These are phyloP conservation scores for Ginglymostoma cirratum DNA, from an alignment of 2,113 vertebrate species.

Conservation along the genomic window DNA sequence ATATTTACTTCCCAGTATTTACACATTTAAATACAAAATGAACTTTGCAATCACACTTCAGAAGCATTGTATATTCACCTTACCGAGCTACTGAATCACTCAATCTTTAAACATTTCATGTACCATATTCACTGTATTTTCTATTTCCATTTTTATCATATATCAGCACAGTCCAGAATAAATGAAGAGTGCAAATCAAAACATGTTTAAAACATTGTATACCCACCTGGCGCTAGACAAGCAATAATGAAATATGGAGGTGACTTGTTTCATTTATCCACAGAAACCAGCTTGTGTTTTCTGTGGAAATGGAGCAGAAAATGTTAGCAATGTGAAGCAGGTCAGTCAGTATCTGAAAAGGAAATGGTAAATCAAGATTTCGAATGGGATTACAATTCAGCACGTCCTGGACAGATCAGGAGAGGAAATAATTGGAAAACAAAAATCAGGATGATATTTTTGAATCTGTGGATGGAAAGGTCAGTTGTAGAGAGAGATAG, in stretches of 20 bases:
- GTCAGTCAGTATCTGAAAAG: not conserved
- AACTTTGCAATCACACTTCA: not conserved
- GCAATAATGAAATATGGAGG: not conserved
- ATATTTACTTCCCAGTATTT: slow-evolving; percentile 12
- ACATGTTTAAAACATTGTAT: not conserved
- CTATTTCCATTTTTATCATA: not conserved
- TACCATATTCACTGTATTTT: not conserved
- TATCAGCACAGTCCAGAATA: not conserved
- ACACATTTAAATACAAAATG: slow-evolving; percentile 14
- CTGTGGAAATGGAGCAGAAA: not conserved
- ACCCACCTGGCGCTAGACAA: not conserved
- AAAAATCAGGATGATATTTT: not conserved
- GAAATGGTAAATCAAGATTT: not conserved
- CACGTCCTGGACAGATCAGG: not conserved
- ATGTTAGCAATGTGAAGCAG: not conserved
- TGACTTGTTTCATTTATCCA: not conserved
- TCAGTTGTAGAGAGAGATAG: not conserved
- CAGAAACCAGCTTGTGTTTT: not conserved
- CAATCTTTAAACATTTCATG: not conserved
- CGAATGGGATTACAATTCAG: not conserved
- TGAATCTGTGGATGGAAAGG: not conserved
- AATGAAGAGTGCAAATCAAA: not conserved
- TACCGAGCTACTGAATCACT: not conserved
- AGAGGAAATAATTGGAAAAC: not conserved
- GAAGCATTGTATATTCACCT: not conserved